phyloP scores from a whole-genome alignment of 2,113 vertebrate species.

The Pimephales promelas region DNA sequence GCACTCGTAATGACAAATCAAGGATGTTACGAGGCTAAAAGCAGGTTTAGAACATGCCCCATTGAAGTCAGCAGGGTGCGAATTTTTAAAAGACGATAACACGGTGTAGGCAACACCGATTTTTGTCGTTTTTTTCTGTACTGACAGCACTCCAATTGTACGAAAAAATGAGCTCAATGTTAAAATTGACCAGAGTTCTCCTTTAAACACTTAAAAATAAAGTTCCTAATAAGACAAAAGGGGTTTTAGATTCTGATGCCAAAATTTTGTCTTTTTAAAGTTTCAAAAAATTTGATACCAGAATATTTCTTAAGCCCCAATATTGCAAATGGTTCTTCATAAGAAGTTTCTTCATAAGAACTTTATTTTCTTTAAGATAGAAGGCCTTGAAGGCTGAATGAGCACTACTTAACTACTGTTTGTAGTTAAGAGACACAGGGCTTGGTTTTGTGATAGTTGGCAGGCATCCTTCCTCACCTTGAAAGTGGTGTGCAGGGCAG shows the following conservation, averaged over 20 bases:
- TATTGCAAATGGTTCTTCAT: background rate
- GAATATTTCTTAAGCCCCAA: background rate
- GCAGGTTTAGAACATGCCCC: too few species aligned
- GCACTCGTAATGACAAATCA: too few species aligned
- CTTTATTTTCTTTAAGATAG: too few species aligned
- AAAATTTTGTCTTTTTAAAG: background rate
- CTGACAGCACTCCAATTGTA: too few species aligned
- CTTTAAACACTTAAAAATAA: background rate
- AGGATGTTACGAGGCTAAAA: too few species aligned
- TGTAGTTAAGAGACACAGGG: background rate
- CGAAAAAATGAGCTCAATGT: too few species aligned
- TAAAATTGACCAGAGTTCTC: too few species aligned
- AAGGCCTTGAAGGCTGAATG: background rate
- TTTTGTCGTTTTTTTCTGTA: too few species aligned
- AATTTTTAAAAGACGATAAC: too few species aligned
- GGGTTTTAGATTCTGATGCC: background rate
- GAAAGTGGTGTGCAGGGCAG: conserved; percentile 80
- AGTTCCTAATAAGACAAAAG: background rate
- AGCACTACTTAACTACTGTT: background rate
- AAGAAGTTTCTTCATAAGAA: background rate
- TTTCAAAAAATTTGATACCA: background rate
- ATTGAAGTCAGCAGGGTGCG: too few species aligned
- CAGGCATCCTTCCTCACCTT: conserved; percentile 76
- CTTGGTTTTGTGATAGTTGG: background rate
- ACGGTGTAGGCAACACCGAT: too few species aligned